Conservation (phyloP, 2,797 vertebrate genomes). For the Nasua narica region DNA sequence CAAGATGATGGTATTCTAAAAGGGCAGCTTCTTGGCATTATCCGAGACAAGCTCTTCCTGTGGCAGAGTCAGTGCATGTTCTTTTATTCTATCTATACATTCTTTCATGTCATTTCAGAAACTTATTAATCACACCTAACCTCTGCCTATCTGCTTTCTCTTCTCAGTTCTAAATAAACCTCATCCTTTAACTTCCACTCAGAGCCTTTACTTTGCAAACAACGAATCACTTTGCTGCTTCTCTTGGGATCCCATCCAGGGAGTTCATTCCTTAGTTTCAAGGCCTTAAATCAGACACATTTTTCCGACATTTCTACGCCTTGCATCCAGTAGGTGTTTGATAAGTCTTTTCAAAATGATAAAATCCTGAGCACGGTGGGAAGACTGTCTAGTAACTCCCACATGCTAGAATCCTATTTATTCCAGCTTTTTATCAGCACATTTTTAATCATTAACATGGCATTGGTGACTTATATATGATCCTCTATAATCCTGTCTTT, state of each 20-base stretch:
- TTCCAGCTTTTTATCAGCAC: conserved; percentile 53
- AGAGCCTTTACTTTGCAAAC: conserved; percentile 51
- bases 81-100: not conserved
- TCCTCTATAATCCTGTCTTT: conserved; percentile 33
- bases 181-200: conserved; percentile 59
- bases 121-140: conserved; percentile 20
- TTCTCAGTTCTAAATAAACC: conserved; percentile 53
- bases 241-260: conserved; percentile 51
- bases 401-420: conserved; percentile 43
- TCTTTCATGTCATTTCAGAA: conserved; percentile 40
- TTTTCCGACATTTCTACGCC: conserved; percentile 19
- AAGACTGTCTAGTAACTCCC: conserved; percentile 57
- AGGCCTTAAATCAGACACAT: conserved; percentile 59
- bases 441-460: conserved; percentile 45
- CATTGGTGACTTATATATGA: conserved; percentile 43
- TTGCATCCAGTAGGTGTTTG: conserved; percentile 54
- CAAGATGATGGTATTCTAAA: not conserved
- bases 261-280: conserved; percentile 57
- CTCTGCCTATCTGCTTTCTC: conserved; percentile 8
- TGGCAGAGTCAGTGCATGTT: not conserved
- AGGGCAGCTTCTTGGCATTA: not conserved
- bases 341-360: conserved; percentile 67
- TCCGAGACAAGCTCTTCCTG: not conserved
- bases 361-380: conserved; percentile 20
- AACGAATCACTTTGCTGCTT: conserved; percentile 62